A percentile compares a stretch with the other conserved stretches of the same genome.
phyloP scores from a whole-genome alignment of 2,113 vertebrate genomes.

The Chaenogobius annularis region DNA sequence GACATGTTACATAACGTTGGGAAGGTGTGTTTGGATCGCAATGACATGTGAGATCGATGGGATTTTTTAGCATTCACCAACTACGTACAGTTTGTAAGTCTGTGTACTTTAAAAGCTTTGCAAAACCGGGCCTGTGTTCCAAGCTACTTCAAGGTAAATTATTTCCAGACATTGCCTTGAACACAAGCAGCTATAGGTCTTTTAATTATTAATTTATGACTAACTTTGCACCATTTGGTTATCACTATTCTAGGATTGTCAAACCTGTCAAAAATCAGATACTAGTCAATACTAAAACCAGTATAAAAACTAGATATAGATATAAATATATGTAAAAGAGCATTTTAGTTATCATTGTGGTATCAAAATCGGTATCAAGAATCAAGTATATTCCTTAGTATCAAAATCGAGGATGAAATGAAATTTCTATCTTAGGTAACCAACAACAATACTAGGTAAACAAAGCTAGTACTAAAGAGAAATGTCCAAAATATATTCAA shows the following conservation, averaged over 20 bases:
- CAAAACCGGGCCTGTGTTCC: slow-evolving; percentile 16
- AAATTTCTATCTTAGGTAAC: background rate
- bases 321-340: too few relatives aligned
- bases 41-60: slow-evolving; percentile 2
- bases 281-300: too few relatives aligned
- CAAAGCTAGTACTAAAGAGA: background rate
- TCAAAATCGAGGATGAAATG: too few relatives aligned
- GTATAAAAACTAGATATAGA: too few relatives aligned
- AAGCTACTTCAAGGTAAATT: slow-evolving; percentile 8
- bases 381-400: too few relatives aligned
- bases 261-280: too few relatives aligned
- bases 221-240: background rate
- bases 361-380: too few relatives aligned
- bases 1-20: slow-evolving; percentile 30
- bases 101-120: slow-evolving; percentile 32
- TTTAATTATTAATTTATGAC: slow-evolving; percentile 16
- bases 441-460: background rate
- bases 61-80: background rate
- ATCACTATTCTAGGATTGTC: background rate
- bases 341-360: too few relatives aligned
- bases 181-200: background rate
- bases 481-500: background rate
- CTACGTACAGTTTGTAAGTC: background rate
- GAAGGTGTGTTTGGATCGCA: background rate
- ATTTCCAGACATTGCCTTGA: background rate